Percentiles rank a stretch among this genome's conserved stretches.
phyloP scores from a whole-genome alignment of 2,113 vertebrate species.

The Carassius auratus region DNA sequence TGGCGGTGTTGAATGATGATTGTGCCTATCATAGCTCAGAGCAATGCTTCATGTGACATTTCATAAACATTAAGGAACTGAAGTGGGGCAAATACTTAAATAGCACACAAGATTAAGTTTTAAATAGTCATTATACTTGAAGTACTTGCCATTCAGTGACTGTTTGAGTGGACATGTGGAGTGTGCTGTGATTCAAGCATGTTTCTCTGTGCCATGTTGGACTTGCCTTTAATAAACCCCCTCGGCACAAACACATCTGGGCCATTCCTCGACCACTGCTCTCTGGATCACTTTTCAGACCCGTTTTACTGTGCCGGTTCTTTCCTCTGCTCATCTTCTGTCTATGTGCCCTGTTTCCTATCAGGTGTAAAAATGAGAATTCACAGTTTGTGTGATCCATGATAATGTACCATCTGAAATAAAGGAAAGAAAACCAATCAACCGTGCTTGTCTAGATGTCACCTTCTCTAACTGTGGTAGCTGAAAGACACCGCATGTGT shows the following conservation, averaged over 20 bases:
- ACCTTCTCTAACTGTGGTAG: conserved; percentile 16
- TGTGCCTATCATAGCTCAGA: neutral
- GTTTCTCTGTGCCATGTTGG: conserved; percentile 34
- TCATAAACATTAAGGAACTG: neutral
- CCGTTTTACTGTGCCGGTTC: neutral
- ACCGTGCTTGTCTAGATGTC: conserved; percentile 12
- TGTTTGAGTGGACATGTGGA: conserved; percentile 20
- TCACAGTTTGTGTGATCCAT: conserved; percentile 54
- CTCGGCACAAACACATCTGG: neutral
- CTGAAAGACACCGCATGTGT: neutral
- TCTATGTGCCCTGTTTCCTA: conserved; percentile 41
- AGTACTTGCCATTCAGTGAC: conserved; percentile 27
- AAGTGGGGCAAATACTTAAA: conserved; percentile 24
- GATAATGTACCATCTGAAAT: conserved; percentile 55
- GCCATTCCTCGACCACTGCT: neutral
- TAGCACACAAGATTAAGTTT: conserved; percentile 17
- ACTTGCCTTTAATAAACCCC: conserved; percentile 17
- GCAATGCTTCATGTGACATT: conserved; percentile 9
- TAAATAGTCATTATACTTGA: conserved; percentile 8
- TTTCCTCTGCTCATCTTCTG: conserved; percentile 32
- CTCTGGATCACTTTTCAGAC: conserved; percentile 33
- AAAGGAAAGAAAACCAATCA: conserved; percentile 42
- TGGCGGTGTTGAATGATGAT: neutral
- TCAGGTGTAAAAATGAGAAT: conserved; percentile 45
- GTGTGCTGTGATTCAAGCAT: conserved; percentile 21